Conservation (phyloP, 2,797 vertebrate species). For the Anomalospiza imberbis region DNA sequence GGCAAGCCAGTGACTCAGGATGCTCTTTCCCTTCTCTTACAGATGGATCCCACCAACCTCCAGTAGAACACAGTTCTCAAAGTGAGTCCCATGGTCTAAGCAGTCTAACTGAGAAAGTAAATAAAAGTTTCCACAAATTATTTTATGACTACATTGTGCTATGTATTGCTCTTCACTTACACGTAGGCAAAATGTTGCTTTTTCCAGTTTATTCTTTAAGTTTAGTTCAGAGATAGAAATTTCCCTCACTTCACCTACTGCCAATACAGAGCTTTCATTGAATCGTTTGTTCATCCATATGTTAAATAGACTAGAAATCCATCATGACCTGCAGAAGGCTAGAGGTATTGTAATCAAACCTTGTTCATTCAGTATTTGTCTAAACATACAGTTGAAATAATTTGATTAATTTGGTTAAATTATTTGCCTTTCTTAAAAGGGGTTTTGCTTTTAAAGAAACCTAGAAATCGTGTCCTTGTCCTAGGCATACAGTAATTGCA, state of each 20-base stretch:
- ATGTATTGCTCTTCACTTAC: background rate
- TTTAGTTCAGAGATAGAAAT: background rate
- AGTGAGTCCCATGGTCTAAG: background rate
- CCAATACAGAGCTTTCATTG: background rate
- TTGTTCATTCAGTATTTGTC: background rate
- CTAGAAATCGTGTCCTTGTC: background rate
- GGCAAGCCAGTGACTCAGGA: background rate
- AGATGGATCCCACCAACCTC: background rate
- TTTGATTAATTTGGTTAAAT: background rate
- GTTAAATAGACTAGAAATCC: background rate
- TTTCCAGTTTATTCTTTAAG: background rate
- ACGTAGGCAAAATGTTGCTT: background rate
- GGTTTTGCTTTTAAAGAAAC: background rate
- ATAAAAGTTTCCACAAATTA: background rate
- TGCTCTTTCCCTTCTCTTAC: background rate
- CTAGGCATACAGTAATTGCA: background rate
- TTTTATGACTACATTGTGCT: background rate
- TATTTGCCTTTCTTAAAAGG: background rate
- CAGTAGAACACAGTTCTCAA: background rate
- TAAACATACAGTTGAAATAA: background rate
- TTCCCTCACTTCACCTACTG: background rate
- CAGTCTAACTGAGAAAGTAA: background rate
- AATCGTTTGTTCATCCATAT: background rate
- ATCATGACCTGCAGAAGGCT: background rate
- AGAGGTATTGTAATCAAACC: background rate